Evolutionary conservation across 1,140 invertebrate species (phyloP), one percentile per base, ranked within the genome.

Genomic region (Trichoplusia ni): DNA sequence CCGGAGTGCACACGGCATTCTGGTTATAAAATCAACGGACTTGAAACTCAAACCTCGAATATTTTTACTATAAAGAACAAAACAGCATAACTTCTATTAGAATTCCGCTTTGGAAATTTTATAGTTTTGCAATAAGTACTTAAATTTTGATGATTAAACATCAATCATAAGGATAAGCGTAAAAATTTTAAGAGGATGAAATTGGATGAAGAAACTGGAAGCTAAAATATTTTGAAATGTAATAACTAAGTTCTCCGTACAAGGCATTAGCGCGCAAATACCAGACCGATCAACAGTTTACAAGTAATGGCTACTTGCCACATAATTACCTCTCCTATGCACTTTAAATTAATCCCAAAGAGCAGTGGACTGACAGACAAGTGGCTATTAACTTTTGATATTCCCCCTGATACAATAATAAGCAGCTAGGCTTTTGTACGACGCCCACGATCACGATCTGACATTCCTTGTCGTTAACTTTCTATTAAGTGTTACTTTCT

Each of bases 311-410:
- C 81, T 84, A 81, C 80, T 76, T 77, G 64, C 67, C 49, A 67
- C 64, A 73, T 81, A 83, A 84, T 84, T 76, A 82, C 81, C 79
- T 78, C 76, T 80, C 76, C 81, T 70, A 82, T 81, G 74, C 78
- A 84, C 77, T 84, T 84, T 78, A 82, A 84, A 82, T 85, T 85
- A 82, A 88, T 86, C 84, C 79, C 74, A 73, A 58, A 66, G 37
- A 58, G 31, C 47, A 64, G 29, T 66, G 71, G 68, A 73, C 70
- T 59, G 47, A 54, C 73, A 49, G 62, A 73, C 69, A 67, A 56
- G 47, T 62, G 44, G 58, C 73, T 67, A 80, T 83, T 81, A 81
- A 71, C 64, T 76, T 69, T 69, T 72, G 72, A 80, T 79, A 78
- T 75, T 76, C 63, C 69, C 21, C 46, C 64, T 75, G 75, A 75